Evolutionary conservation across 1,140 invertebrate species (phyloP), one percentile per base, ranked within the genome.

Genomic region (Liolophura sinensis): DNA sequence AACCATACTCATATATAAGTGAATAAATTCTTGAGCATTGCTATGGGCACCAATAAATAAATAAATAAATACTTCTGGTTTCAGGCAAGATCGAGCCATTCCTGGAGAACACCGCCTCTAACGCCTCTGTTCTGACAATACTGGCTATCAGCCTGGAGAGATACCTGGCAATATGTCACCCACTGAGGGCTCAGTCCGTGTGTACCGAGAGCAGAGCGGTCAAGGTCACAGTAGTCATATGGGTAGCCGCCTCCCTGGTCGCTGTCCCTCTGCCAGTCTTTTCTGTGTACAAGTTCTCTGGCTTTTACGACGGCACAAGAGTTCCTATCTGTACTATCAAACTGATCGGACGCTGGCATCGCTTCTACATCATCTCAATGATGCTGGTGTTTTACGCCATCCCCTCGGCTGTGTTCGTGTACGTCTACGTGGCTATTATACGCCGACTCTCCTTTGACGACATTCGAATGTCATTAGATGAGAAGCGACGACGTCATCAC

Each of bases 81-180:
- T 40, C 73, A 79, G 78, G 78, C 66, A 78, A 74, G 54, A 31
- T 76, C 15, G 69, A 75, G 0, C 71, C 76, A 6, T 77, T 76
- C 55, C 60, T 79, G 20, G 79, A 81, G 49, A 75, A 75, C 62
- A 69, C 71, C 0, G 63, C 72, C 0, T 65, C 73, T 14, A 73
- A 77, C 52, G 74, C 75, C 11, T 80, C 77, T 4, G 67, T 72
- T 6, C 54, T 78, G 25, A 78, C 75, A 1, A 72, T 80, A 25
- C 59, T 78, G 47, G 73, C 68, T 12, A 76, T 80, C 49, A 98
- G 96, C 0, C 89, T 96, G 7, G 96, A 98, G 81, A 84, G 96
- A 58, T 99, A 97, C 82, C 89, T 97, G 22, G 95, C 94, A 16
- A 97, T 98, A 71, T 97, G 95, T 82, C 91, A 96, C 80, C 95